Evolutionary conservation across 2,797 vertebrate species (phyloP), one percentile per base, ranked within the genome.

Genomic region (Euthynnus affinis): DNA sequence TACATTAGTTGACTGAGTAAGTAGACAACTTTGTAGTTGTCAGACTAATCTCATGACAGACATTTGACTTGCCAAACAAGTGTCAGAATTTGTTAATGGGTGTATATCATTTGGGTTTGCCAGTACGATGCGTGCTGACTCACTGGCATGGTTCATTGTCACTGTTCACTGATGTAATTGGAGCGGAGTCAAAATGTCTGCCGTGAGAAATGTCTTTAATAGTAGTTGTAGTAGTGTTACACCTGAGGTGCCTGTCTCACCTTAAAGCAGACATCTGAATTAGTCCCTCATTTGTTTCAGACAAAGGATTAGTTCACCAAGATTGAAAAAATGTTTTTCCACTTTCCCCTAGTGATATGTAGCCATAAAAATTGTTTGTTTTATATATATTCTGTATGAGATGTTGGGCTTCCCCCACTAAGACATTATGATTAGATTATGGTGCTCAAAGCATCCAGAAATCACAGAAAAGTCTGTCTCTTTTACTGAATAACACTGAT

Each of bases 51-150:
- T n/a, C 46, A 37, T 27, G 3, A 9, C n/a, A 42, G 4, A 66
- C 48, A 62, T 74, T 56, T 27, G 13, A 68, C 9, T 62, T 62
- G 18, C 18, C n/a, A 25, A 37, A 20, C 59, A n/a, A 17, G n/a
- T 61, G 34, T 27, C 15, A n/a, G 0, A 55, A 34, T 14, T 13
- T 8, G 46, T 49, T 61, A 46, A 55, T 55, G 15, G 20, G 32
- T 10, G 48, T 29, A 29, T 52, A 9, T 4, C 9, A 49, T 42
- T 40, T 42, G 29, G 14, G 13, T 52, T 20, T 59, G 55, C 44
- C 55, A 58, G 20, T 63, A 34, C 6, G 14, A 15, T 9, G 9
- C 12, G n/a, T 63, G 27, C 32, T 56, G 44, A 49, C 27, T 64
- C 44, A 49, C 10, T 32, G 42, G 22, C 5, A 6, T 55, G 64